phyloP scores from a whole-genome alignment of 1,140 invertebrate species.

The Bradynema listronoti region DNA sequence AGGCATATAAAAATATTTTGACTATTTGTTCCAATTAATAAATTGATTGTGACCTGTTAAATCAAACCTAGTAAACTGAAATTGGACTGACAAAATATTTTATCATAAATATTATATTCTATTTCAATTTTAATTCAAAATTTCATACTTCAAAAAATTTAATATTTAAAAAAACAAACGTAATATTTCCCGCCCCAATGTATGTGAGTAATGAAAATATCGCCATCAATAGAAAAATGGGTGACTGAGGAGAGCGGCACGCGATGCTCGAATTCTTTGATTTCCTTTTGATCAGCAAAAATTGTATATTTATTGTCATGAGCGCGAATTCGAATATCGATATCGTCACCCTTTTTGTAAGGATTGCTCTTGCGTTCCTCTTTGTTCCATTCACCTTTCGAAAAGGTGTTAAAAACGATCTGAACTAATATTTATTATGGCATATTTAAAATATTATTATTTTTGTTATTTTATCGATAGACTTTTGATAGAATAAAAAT shows the following conservation, averaged over 20 bases:
- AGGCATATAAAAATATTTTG: too few species aligned
- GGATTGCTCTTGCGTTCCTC: slow-evolving; percentile 56
- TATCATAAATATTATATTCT: too few species aligned
- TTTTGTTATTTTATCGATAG: slow-evolving; percentile 7
- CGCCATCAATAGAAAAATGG: slow-evolving; percentile 57
- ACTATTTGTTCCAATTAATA: too few species aligned
- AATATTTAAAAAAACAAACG: slow-evolving; percentile 24
- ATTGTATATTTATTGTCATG: slow-evolving; percentile 53
- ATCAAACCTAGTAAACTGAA: too few species aligned
- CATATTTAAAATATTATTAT: neutral
- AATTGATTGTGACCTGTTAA: too few species aligned
- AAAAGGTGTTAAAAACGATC: slow-evolving; percentile 53
- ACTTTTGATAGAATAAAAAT: too few species aligned
- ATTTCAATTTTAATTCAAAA: too few species aligned
- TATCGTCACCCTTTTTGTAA: slow-evolving; percentile 52
- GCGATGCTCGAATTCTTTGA: slow-evolving; percentile 50
- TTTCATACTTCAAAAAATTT: slow-evolving; percentile 15
- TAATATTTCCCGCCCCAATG: slow-evolving; percentile 56
- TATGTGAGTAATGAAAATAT: slow-evolving; percentile 41
- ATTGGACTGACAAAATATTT: too few species aligned
- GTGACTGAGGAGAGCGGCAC: slow-evolving; percentile 39
- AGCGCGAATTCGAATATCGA: slow-evolving; percentile 51
- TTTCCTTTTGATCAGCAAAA: slow-evolving; percentile 46
- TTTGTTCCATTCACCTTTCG: slow-evolving; percentile 56
- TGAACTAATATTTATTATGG: slow-evolving; percentile 3